These are phyloP conservation scores for Dione vanillae DNA, from an alignment of 2,888 invertebrate species.

Conservation along the genomic window DNA sequence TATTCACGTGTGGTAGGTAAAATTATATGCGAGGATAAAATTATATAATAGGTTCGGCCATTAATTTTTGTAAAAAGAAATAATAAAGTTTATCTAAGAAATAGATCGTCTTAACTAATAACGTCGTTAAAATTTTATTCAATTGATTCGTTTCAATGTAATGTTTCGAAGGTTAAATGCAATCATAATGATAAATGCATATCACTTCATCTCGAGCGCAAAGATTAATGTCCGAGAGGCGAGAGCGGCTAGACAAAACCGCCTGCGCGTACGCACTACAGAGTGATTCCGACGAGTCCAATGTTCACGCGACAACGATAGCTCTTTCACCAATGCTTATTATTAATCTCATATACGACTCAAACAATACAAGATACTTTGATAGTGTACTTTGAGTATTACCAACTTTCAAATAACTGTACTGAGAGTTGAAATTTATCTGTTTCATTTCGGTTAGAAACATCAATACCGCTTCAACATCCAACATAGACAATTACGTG, in stretches of 20 bases:
- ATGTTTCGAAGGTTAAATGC: constrained; percentile 75
- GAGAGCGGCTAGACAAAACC: constrained; percentile 77
- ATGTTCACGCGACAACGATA: constrained; percentile 73
- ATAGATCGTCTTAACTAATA: constrained; percentile 20
- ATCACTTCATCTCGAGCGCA: constrained; percentile 78
- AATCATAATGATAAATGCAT: constrained; percentile 81
- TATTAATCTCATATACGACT: constrained; percentile 75
- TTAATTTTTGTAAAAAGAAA: constrained; percentile 19
- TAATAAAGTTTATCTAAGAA: not conserved
- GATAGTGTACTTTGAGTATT: constrained; percentile 32
- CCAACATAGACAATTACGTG: constrained; percentile 78
- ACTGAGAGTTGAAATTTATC: constrained; percentile 53
- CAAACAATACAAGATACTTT: constrained; percentile 57
- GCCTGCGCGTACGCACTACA: constrained; percentile 65
- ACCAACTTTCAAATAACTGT: constrained; percentile 45
- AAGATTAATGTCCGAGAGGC: constrained; percentile 79
- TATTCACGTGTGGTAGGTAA: constrained; percentile 61
- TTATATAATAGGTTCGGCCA: not conserved
- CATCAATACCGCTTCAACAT: constrained; percentile 48
- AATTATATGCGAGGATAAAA: constrained; percentile 43
- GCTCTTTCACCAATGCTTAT: constrained; percentile 77
- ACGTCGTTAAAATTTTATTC: constrained; percentile 65
- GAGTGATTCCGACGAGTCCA: constrained; percentile 61
- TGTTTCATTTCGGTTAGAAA: constrained; percentile 9
- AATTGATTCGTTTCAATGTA: constrained; percentile 79